Conservation (phyloP, 2,888 invertebrate genomes). For the Parnassius apollo region DNA sequence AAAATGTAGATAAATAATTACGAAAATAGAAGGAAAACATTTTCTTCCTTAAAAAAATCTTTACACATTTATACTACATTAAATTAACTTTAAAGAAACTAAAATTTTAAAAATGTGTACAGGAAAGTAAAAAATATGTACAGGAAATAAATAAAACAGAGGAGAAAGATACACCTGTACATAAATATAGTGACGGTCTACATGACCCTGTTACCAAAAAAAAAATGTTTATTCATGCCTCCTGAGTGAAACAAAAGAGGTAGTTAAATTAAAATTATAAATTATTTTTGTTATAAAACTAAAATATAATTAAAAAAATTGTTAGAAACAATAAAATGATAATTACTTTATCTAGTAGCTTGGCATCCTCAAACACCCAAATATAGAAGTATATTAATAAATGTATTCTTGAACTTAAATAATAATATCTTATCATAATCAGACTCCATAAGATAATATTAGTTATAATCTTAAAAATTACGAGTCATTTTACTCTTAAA, state of each 20-base stretch:
- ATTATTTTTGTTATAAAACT: background rate
- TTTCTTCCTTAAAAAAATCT: no score
- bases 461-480: slow-evolving; percentile 39
- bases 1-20: no score
- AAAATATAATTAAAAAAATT: background rate
- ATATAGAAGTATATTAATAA: background rate
- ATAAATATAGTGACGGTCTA: no score
- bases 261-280: background rate
- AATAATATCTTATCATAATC: slow-evolving; percentile 39
- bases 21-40: no score
- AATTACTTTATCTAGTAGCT: background rate
- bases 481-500: slow-evolving; percentile 46
- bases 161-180: no score
- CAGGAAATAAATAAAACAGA: no score
- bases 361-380: background rate
- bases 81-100: no score
- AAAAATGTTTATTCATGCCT: slow-evolving; percentile 33
- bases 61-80: no score
- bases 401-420: background rate
- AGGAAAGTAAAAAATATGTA: no score
- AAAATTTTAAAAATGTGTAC: no score
- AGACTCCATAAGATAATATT: slow-evolving; percentile 45
- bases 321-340: background rate
- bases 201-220: slow-evolving; percentile 17
- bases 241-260: slow-evolving; percentile 33